phyloP scores from a whole-genome alignment of 2,888 invertebrate genomes.

The Antitype chi region DNA sequence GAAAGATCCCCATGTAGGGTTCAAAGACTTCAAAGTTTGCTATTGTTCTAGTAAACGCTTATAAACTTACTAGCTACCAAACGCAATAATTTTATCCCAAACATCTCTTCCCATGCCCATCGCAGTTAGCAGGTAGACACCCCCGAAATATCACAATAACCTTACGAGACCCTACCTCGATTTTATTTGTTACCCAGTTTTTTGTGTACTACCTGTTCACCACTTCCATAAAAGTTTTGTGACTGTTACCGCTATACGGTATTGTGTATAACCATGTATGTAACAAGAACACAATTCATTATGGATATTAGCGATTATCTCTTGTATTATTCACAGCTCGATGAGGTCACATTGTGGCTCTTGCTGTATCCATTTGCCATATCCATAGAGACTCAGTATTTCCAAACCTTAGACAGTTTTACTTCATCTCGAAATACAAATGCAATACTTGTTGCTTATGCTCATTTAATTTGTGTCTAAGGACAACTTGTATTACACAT shows the following conservation, averaged over 20 bases:
- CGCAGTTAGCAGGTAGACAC: conserved; percentile 41
- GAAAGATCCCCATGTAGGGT: no score
- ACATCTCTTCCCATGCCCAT: background rate
- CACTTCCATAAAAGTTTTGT: conserved; percentile 44
- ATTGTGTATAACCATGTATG: conserved; percentile 38
- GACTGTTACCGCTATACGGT: conserved; percentile 35
- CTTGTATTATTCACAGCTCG: conserved; percentile 76
- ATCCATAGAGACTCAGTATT: conserved; percentile 61
- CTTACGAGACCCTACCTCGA: conserved; percentile 7
- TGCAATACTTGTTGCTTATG: background rate
- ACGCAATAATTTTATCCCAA: background rate
- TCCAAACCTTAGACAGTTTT: background rate
- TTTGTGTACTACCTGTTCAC: conserved; percentile 41
- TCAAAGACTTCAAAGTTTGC: background rate
- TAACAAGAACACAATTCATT: conserved; percentile 40
- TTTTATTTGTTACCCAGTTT: conserved; percentile 26
- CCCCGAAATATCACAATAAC: conserved; percentile 18
- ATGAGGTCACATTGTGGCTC: conserved; percentile 78
- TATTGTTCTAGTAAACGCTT: conserved; percentile 3
- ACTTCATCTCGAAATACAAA: conserved; percentile 5
- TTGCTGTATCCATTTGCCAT: conserved; percentile 72
- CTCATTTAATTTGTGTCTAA: background rate
- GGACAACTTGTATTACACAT: background rate
- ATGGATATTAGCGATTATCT: conserved; percentile 68
- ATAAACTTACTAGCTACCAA: background rate